Base-by-base conservation (phyloP, 2,113 vertebrate species). In the Brienomyrus longianalis region DNA sequence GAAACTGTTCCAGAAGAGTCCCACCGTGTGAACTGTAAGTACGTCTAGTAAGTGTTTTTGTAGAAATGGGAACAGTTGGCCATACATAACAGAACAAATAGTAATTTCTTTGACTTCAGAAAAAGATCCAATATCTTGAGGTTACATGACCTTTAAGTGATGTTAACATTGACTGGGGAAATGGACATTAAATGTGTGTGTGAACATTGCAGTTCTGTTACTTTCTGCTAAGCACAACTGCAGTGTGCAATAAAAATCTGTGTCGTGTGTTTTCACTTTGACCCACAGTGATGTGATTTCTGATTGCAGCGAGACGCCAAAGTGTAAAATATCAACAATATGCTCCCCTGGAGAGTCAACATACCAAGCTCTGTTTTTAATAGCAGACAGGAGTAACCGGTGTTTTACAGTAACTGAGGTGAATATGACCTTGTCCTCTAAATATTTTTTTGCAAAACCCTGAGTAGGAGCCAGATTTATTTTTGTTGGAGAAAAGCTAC, bases 321-420 rank as follows among this genome's bases (percentile, higher is more conserved):
- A 97, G 96, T 98, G 98, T 97, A 98, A 97, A 93, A 98, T 99
- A 98, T 98, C 98, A 95, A 97, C 98, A 45, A 97, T 99, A 97
- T 98, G 97, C 93, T 97, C 98, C 94, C 97, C 98, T 0, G 96
- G 97, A 94, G 98, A 99, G 94, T 98, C 98, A 91, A 96, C 98
- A 97, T 99, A 99, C 96, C 98, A 99, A 94, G 98, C 98, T 0
- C 97, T 99, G 94, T 99, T 97, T 91, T 97, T 99, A 95, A 98
- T 99, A 97, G 96, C 96, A 92, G 98, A 99, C 93, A 97, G 98
- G 93, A 95, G 97, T 92, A 97, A 97, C 86, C 97, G 98, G 91
- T 99, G 98, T 95, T 96, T 99, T 96, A 98, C 99, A 97, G 98
- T 98, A 93, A 99, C 98, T 52, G 98, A 99, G 98, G 98, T 99